A percentile compares a stretch with the other conserved stretches of the same genome.
These are phyloP conservation scores for Melangyna quadrimaculata DNA, from an alignment of 2,888 invertebrate species.

Conservation along the genomic window DNA sequence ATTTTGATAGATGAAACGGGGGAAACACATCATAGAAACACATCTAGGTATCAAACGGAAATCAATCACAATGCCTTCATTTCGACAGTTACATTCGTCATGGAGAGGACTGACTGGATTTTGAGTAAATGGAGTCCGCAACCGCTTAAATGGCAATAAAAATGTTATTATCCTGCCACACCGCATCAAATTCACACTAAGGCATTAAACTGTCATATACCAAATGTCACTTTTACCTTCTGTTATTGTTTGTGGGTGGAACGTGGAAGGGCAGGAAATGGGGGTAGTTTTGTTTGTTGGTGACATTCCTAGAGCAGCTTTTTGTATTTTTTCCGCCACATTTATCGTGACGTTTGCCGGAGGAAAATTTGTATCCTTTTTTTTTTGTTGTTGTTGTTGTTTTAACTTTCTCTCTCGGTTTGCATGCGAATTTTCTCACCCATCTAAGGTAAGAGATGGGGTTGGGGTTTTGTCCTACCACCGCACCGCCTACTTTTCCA, in stretches of 20 bases:
- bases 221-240: constrained; percentile 55
- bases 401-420: constrained; percentile 5
- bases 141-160: constrained; percentile 69
- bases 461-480: no score
- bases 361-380: constrained; percentile 37
- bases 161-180: constrained; percentile 70
- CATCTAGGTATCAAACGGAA: constrained; percentile 5
- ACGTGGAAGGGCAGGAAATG: background rate
- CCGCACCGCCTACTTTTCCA: background rate
- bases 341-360: constrained; percentile 35
- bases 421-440: constrained; percentile 52
- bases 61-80: constrained; percentile 57
- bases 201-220: constrained; percentile 69
- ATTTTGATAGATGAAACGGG: background rate
- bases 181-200: constrained; percentile 67
- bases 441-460: constrained; percentile 16
- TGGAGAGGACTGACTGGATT: constrained; percentile 17
- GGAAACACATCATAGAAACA: background rate
- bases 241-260: background rate
- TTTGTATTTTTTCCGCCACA: constrained; percentile 64
- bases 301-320: constrained; percentile 26
- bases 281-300: background rate
- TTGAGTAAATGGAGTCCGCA: constrained; percentile 12
- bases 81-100: constrained; percentile 46
- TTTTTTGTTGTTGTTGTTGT: background rate